Percentiles rank a stretch among this genome's conserved stretches.
phyloP scores from a whole-genome alignment of 1,140 invertebrate species.

The Oryzaephilus surinamensis region DNA sequence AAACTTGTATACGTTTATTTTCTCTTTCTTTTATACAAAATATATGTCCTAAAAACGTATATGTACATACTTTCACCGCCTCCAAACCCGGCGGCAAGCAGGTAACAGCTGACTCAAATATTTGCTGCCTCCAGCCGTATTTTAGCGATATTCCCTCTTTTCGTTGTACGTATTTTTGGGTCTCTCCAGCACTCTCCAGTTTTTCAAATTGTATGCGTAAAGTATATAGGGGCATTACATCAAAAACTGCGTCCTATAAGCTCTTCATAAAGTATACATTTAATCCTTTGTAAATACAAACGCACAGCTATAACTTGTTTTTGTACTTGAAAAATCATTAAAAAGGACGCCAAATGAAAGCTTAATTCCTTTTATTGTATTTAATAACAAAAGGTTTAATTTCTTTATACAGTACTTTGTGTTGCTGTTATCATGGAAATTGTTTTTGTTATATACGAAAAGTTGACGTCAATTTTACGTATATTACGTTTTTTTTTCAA shows the following conservation, averaged over 20 bases:
- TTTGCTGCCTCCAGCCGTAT: too few species aligned
- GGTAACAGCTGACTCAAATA: conserved; percentile 12
- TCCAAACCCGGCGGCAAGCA: too few species aligned
- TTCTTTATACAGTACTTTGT: conserved; percentile 5
- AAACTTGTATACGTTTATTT: too few species aligned
- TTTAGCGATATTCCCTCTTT: conserved; percentile 3
- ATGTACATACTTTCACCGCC: too few species aligned
- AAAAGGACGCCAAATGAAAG: conserved; percentile 9
- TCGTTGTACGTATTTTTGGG: too few species aligned
- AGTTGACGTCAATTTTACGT: too few species aligned
- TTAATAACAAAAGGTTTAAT: conserved; percentile 12
- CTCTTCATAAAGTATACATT: conserved; percentile 22
- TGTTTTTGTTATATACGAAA: too few species aligned
- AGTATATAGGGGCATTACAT: conserved; percentile 7
- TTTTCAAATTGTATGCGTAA: too few species aligned
- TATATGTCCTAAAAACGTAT: too few species aligned
- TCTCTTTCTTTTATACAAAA: too few species aligned
- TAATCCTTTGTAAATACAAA: conserved; percentile 26
- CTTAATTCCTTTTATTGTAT: conserved; percentile 10
- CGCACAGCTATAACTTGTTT: conserved; percentile 24
- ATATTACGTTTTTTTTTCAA: too few species aligned
- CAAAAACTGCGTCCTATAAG: conserved; percentile 15
- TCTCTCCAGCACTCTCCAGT: too few species aligned
- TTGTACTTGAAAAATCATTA: conserved; percentile 12
- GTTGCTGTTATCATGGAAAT: conserved; percentile 5